Evolutionary conservation across 2,113 vertebrate species (phyloP), one percentile per base, ranked within the genome.

Genomic region (Herpetotheres cachinnans): DNA sequence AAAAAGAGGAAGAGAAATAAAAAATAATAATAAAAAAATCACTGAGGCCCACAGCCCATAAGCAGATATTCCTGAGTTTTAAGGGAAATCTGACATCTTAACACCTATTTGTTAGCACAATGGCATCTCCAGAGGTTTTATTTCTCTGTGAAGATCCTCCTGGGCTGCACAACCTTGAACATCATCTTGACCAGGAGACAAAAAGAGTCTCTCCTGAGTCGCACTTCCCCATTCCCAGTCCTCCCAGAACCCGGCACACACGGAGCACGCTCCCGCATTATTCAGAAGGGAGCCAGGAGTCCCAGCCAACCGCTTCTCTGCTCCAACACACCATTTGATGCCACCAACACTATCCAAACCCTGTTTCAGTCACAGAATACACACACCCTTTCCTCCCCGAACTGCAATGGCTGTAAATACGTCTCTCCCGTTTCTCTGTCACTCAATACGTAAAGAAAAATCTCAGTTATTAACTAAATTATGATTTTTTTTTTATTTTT

Each of bases 361-460:
- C 36, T 18, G 24, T 6, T 54, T 29, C 49, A 14, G 0, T 6
- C 58, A 25, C 49, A 65, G 25, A 20, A 1, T 1, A 46, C 4
- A 24, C 2, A 25, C 32, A 34, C 11, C 22, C 65, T 8, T 20
- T 40, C 17, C 56, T 36, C n/a, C 69, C 13, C 10, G 16, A n/a
- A 46, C 34, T 0, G 42, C 82, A 79, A 3, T 0, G 50, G 20
- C 61, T 59, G 20, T 2, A 46, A 74, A 19, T 3, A 27, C 32
- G 67, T 36, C 56, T 15, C 46, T 47, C 42, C 27, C 32, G 5
- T 47, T 62, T 61, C 34, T 61, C 40, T 3, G 7, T 7, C 58
- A 9, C 5, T 20, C 4, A 1, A 11, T 8, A 62, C 0, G 3
- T 10, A 36, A 56, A 19, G 24, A 25, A 56, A 44, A 44, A 49